Evolutionary conservation across 2,113 vertebrate species (phyloP), one percentile per base, ranked within the genome.

Genomic region (Melanotaenia duboulayi): DNA sequence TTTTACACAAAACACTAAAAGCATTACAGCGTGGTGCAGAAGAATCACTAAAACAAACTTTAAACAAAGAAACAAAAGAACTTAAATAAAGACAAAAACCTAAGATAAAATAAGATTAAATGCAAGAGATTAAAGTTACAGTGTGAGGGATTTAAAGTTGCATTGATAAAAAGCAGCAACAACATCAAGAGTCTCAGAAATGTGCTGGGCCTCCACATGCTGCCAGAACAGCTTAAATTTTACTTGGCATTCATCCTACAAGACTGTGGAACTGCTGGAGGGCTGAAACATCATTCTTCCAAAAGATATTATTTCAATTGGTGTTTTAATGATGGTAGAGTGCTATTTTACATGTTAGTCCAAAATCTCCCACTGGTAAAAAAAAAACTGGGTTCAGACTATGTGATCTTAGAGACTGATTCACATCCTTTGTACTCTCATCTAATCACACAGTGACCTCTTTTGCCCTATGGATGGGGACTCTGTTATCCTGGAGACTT

Each of bases 251-350:
- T 50, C 28, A 65, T 6, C 65, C 44, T 65, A 10, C 42, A 7
- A 58, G 23, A 48, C 60, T 35, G 16, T 58, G 44, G 32, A 73
- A 44, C 60, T 64, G 71, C 13, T 58, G 52, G 42, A 58, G 19
- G 71, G 17, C 52, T 65, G 49, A 20, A 22, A 51, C 7, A 39
- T 28, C 20, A 39, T 35, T 49, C 42, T 40, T 57, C 28, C 51
- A 46, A 56, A 63, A 63, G 5, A 23, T 72, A 35, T 25, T 62
- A 37, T 32, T 16, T 48, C 28, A 11, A 37, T 48, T 72, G 16
- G 39, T 55, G 32, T 55, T 39, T 60, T 37, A 13, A 48, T 35
- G 17, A 24, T 49, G 20, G 4, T 16, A 23, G 54, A 65, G 40
- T n/a, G 9, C 11, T 60, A 16, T 40, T 44, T 56, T 17, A 48